phyloP scores from a whole-genome alignment of 2,797 vertebrate species.

The Sebastes itinus region DNA sequence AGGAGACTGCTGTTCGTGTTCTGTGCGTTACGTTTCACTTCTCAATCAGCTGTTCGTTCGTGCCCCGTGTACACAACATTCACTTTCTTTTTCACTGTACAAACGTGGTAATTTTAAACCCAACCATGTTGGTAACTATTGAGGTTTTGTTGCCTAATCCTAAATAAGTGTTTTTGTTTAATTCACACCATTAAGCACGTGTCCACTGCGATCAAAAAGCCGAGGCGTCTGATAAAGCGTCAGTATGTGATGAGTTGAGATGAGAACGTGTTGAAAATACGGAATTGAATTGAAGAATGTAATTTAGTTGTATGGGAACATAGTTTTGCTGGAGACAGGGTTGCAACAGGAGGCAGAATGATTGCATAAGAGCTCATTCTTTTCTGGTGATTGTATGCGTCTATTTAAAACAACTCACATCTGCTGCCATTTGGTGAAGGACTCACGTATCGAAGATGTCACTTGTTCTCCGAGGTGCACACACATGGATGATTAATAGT shows the following conservation, averaged over 20 bases:
- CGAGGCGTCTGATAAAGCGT: no score
- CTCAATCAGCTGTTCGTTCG: no score
- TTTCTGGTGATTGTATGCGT: neutral
- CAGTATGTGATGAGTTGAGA: no score
- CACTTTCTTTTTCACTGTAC: no score
- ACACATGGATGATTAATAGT: slow-evolving; percentile 1
- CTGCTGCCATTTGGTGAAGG: slow-evolving; percentile 14
- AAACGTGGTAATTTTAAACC: no score
- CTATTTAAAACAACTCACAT: slow-evolving; percentile 12
- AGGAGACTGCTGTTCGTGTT: no score
- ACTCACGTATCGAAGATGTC: neutral
- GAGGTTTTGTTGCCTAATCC: no score
- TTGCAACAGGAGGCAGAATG: neutral
- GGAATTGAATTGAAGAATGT: neutral
- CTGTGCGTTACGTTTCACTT: no score
- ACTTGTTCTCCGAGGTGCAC: neutral
- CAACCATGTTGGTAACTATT: fast-evolving
- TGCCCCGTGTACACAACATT: fast-evolving
- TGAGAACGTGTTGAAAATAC: neutral
- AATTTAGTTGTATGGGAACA: neutral
- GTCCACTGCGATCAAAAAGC: fast-evolving
- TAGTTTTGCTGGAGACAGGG: neutral
- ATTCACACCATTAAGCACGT: no score
- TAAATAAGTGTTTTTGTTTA: no score
- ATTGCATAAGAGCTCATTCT: neutral